phyloP scores from a whole-genome alignment of 2,888 invertebrate genomes.

The Pristionchus maxplancki region DNA sequence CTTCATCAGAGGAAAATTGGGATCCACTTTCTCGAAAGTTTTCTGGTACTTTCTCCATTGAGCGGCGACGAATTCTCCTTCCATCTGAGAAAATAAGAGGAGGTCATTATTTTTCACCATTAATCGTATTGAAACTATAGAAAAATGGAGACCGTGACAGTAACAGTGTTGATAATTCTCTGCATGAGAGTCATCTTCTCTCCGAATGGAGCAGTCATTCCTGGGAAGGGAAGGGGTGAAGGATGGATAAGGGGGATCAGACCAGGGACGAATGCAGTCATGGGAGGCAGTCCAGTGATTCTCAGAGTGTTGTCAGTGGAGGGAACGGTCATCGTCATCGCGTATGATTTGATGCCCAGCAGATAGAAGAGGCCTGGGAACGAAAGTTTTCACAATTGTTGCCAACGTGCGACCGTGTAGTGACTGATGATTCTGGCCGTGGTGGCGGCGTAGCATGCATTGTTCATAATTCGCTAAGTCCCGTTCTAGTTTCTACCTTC shows the following conservation, averaged over 20 bases:
- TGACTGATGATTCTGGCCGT: too few species aligned
- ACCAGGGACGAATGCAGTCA: constrained; percentile 15
- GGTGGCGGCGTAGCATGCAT: too few species aligned
- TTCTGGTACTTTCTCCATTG: constrained; percentile 16
- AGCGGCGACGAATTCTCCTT: neutral
- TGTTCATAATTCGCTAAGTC: too few species aligned
- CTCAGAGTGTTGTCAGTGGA: neutral
- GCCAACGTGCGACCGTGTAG: too few species aligned
- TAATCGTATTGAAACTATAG: too few species aligned
- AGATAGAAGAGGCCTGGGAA: constrained; percentile 24
- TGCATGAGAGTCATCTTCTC: constrained; percentile 15
- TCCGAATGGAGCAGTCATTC: neutral
- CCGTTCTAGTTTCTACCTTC: too few species aligned
- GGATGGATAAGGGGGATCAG: neutral
- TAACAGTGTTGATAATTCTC: neutral
- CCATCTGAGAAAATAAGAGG: neutral
- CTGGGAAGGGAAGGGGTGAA: neutral
- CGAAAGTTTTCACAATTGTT: too few species aligned
- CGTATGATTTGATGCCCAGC: constrained; percentile 26
- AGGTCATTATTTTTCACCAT: too few species aligned
- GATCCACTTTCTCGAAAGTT: neutral
- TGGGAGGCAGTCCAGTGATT: constrained; percentile 25
- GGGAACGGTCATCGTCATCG: constrained; percentile 21
- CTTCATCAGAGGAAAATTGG: neutral
- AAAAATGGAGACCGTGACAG: neutral